Conservation (phyloP, 2,888 invertebrate species). For the Metellina segmentata region DNA sequence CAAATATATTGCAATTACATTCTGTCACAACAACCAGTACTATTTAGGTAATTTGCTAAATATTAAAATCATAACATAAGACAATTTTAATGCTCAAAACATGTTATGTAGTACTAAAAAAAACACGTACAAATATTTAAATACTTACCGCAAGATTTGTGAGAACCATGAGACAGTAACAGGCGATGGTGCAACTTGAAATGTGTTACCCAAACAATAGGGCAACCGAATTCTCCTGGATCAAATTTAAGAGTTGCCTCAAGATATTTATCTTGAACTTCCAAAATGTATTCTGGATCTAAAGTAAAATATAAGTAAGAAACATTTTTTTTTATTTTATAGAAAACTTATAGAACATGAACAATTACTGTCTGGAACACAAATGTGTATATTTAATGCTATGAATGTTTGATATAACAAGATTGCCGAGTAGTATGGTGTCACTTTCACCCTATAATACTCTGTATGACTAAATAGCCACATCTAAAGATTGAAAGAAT, state of each 20-base stretch:
- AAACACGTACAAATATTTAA: background rate
- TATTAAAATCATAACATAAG: no score
- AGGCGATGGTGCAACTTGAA: conserved; percentile 87
- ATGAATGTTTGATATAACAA: no score
- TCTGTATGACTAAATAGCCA: no score
- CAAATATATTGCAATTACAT: background rate
- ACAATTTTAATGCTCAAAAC: background rate
- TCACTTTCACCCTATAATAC: no score
- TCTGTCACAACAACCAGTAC: background rate
- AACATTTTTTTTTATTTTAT: no score
- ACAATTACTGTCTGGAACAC: no score
- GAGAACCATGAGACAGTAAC: conserved; percentile 81
- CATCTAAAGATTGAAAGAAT: no score
- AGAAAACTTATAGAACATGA: no score
- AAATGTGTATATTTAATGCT: no score
- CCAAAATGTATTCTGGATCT: conserved; percentile 55
- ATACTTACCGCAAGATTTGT: conserved; percentile 78
- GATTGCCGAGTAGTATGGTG: no score
- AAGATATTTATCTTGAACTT: conserved; percentile 79
- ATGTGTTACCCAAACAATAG: conserved; percentile 87
- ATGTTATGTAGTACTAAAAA: background rate
- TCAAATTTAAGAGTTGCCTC: conserved; percentile 83
- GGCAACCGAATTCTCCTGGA: conserved; percentile 88
- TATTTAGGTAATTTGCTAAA: no score
- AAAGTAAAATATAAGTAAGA: background rate